Base-by-base conservation (phyloP, 2,888 invertebrate genomes). In the Endomychus coccineus region DNA sequence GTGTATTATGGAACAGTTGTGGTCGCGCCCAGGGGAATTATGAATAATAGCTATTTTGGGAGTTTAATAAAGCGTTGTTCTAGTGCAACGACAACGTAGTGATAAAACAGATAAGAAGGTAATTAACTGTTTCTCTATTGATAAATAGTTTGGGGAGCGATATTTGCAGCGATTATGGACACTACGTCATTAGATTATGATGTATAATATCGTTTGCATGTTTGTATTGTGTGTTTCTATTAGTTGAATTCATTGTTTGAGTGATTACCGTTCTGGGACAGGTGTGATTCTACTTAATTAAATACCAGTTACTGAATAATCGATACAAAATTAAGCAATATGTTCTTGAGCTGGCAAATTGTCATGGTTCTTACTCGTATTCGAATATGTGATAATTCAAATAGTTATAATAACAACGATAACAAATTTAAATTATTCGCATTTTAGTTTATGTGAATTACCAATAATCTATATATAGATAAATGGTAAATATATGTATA, bases 191-290 rank as follows among this genome's bases (percentile, higher is more conserved):
- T 19, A 19, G 21, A n/a, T 19, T 19, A 19, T 19, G 21, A 19
- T 19, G n/a, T 19, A 19, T 19, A 19, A n/a, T 19, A 19, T n/a
- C 24, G 22, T 31, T 31, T 17, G 21, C 21, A 23, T 59, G 57
- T 59, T 59, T n/a, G 57, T 58, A 51, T 52, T 54, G 50, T 54
- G 54, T 59, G 54, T 51, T 50, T n/a, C n/a, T n/a, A n/a, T n/a
- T n/a, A n/a, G 51, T 52, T 44, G 53, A n/a, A 51, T 45, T 50
- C 50, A 55, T 55, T 55, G 52, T 49, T 48, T 45, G 48, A 52
- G 50, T 56, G 58, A 60, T 59, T 58, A 50, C 52, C 44, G 55
- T 48, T 55, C 41, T 43, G 58, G 57, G 59, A 59, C 57, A 58
- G 57, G 57, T 59, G 59, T 59, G 58, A 60, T 60, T 59, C 58